These are phyloP conservation scores for Agrypnus murinus DNA, from an alignment of 2,888 invertebrate genomes.

Conservation along the genomic window DNA sequence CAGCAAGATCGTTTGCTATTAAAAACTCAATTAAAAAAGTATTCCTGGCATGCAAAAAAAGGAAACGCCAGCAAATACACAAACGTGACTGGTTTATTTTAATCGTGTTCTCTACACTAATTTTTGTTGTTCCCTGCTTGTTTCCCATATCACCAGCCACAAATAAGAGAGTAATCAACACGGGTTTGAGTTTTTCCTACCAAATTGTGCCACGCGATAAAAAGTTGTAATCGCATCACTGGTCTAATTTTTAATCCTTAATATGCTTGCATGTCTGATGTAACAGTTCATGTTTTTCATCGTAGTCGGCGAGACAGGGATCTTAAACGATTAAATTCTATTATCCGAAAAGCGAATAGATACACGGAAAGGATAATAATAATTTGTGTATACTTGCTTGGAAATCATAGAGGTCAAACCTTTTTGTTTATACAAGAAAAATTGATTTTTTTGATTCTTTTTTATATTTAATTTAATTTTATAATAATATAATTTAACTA, in stretches of 20 bases:
- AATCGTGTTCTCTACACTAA: constrained; percentile 39
- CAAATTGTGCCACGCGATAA: constrained; percentile 34
- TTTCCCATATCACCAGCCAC: constrained; percentile 34
- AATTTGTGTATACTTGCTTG: too few species aligned
- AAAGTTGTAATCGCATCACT: constrained; percentile 33
- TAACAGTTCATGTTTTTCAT: constrained; percentile 2
- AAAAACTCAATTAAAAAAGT: constrained; percentile 21
- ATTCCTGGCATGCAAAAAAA: constrained; percentile 28
- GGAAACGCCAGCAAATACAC: constrained; percentile 27
- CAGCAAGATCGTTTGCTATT: background rate
- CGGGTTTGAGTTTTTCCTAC: constrained; percentile 29
- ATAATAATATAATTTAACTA: too few species aligned
- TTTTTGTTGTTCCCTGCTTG: constrained; percentile 35
- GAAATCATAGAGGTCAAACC: too few species aligned
- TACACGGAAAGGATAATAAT: too few species aligned
- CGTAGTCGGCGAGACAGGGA: background rate
- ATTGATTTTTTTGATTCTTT: too few species aligned
- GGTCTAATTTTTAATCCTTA: constrained; percentile 26
- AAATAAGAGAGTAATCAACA: constrained; percentile 38
- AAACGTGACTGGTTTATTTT: constrained; percentile 39
- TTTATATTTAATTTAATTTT: too few species aligned
- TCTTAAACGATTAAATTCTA: too few species aligned
- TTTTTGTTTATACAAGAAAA: too few species aligned
- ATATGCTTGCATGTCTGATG: constrained; percentile 34
- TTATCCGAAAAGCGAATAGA: too few species aligned